Evolutionary conservation across 1,140 invertebrate genomes (phyloP).

Genomic region (Drosophila sp.): DNA sequence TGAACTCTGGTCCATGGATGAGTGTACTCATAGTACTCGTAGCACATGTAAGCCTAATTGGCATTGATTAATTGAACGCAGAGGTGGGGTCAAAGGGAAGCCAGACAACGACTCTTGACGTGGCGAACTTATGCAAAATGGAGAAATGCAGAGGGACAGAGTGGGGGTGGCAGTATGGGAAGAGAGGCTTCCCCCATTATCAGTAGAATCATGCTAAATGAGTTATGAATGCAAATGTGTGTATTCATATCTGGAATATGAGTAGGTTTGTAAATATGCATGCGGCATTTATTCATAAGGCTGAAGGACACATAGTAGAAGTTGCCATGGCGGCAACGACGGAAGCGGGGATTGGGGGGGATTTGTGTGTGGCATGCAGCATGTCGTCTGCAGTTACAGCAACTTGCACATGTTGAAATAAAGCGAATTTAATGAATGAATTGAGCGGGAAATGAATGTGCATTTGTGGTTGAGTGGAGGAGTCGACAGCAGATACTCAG

Average conservation of each 20-base stretch:
- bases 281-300: conserved; percentile 49
- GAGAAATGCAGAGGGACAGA: conserved; percentile 2
- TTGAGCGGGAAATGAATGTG: conserved; percentile 28
- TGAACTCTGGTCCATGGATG: conserved; percentile 26
- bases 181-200: conserved; percentile 10
- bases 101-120: conserved; percentile 18
- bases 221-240: conserved; percentile 39
- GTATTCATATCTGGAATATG: conserved; percentile 9
- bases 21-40: conserved; percentile 14
- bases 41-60: conserved; percentile 38
- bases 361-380: conserved; percentile 1
- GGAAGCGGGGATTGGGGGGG: not conserved
- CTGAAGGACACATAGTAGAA: conserved; percentile 27
- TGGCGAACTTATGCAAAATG: conserved; percentile 27
- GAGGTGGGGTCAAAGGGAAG: not conserved
- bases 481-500: not conserved
- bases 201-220: conserved; percentile 42
- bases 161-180: not conserved
- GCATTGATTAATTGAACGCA: conserved; percentile 49
- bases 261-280: conserved; percentile 10
- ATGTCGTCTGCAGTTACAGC: conserved; percentile 20
- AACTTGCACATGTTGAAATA: conserved; percentile 45
- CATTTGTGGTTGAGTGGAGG: conserved; percentile 3
- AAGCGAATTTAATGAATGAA: conserved; percentile 59
- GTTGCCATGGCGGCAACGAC: not conserved